phyloP scores from a whole-genome alignment of 2,888 invertebrate genomes.

The Dynastes maya region DNA sequence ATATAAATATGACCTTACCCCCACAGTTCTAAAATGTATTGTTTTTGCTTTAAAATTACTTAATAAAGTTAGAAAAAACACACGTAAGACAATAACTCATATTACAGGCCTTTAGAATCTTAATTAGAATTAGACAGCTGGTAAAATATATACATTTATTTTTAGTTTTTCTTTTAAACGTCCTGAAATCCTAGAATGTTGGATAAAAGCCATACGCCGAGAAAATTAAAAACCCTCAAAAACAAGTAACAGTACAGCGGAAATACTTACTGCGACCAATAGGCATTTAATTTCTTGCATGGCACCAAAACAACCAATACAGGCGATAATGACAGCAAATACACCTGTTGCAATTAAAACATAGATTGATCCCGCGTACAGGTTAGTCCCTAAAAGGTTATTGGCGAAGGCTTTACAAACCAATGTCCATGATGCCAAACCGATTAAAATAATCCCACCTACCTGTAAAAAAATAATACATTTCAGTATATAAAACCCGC shows the following conservation, averaged over 20 bases:
- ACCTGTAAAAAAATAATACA: conserved; percentile 73
- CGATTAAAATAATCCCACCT: conserved; percentile 84
- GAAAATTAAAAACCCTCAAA: too few relatives aligned
- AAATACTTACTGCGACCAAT: conserved; percentile 83
- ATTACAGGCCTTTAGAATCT: not conserved
- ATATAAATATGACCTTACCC: too few relatives aligned
- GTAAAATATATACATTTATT: too few relatives aligned
- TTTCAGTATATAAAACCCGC: not conserved
- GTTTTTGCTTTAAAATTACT: too few relatives aligned
- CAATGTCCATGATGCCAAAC: conserved; percentile 88
- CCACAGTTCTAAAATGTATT: too few relatives aligned
- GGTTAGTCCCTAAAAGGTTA: conserved; percentile 88
- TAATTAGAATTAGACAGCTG: too few relatives aligned
- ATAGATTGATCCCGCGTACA: conserved; percentile 89
- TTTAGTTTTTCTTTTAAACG: too few relatives aligned
- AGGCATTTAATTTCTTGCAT: conserved; percentile 95
- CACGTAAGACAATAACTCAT: not conserved
- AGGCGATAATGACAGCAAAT: conserved; percentile 86
- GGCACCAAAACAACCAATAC: conserved; percentile 95
- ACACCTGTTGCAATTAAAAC: conserved; percentile 88
- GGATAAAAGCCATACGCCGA: too few relatives aligned
- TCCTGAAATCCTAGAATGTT: too few relatives aligned
- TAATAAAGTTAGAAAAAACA: too few relatives aligned
- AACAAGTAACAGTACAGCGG: too few relatives aligned
- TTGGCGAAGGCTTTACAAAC: conserved; percentile 89